phyloP scores from a whole-genome alignment of 2,113 vertebrate genomes.

The Oreamnos americanus region DNA sequence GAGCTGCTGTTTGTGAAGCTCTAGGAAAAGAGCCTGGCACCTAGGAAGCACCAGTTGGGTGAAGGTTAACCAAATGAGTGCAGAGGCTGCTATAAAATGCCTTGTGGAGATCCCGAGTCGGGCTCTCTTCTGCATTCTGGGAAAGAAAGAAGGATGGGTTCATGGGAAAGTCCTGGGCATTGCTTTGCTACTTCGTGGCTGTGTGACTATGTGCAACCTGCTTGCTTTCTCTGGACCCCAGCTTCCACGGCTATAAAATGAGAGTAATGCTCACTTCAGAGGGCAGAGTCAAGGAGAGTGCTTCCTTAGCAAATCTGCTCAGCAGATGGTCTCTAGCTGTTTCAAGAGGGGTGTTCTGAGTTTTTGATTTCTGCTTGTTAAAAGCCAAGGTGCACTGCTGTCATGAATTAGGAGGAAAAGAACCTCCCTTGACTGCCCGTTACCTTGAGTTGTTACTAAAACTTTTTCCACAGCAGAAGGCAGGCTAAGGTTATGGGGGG shows the following conservation, averaged over 20 bases:
- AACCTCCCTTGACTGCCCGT: not conserved
- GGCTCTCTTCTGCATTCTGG: not conserved
- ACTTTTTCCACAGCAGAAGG: not conserved
- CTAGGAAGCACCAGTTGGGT: not conserved
- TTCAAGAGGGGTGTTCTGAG: not conserved
- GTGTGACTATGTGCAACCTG: not conserved
- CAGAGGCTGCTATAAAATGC: too few relatives aligned
- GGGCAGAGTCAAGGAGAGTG: not conserved
- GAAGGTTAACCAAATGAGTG: not conserved
- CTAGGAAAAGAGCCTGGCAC: not conserved
- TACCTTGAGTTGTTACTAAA: not conserved
- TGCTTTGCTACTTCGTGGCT: not conserved
- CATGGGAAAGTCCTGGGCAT: not conserved
- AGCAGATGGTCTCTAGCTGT: not conserved
- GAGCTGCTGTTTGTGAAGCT: not conserved
- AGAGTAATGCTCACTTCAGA: not conserved
- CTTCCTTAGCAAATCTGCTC: not conserved
- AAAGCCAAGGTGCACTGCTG: not conserved
- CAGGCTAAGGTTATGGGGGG: not conserved
- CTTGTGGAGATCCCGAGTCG: not conserved
- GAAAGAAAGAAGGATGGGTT: not conserved
- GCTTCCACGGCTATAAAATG: not conserved
- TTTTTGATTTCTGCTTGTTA: not conserved
- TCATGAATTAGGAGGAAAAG: not conserved
- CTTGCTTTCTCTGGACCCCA: not conserved